These are phyloP conservation scores for Xenops minutus DNA, from an alignment of 2,797 vertebrate species.

Conservation along the genomic window DNA sequence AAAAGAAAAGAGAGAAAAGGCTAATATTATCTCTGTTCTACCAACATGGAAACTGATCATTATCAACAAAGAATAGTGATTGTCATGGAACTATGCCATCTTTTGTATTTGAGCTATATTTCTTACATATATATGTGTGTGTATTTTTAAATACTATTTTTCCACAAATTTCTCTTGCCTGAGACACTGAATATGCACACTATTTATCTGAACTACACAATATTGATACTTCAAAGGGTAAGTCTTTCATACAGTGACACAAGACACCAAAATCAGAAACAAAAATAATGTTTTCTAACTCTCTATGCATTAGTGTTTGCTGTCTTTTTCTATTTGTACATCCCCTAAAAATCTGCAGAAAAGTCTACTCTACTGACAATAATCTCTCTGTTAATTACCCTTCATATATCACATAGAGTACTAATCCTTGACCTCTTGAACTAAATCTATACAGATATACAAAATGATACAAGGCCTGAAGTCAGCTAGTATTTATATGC, in stretches of 20 bases:
- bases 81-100: neutral
- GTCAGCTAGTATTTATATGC: neutral
- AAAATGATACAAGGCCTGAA: neutral
- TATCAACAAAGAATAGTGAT: neutral
- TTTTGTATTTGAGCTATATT: neutral
- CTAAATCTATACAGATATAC: neutral
- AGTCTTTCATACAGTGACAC: neutral
- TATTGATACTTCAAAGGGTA: neutral
- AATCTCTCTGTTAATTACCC: neutral
- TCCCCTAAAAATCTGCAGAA: neutral
- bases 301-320: neutral
- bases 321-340: neutral
- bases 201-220: accelerated
- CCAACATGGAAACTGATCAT: neutral
- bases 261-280: neutral
- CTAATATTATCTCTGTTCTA: neutral
- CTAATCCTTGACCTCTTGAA: neutral
- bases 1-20: neutral
- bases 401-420: neutral
- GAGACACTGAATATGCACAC: neutral
- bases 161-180: neutral
- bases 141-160: neutral
- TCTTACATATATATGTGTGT: neutral
- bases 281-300: neutral
- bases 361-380: neutral